phyloP scores from a whole-genome alignment of 2,113 vertebrate species.

The Benitochromis conjunctus region DNA sequence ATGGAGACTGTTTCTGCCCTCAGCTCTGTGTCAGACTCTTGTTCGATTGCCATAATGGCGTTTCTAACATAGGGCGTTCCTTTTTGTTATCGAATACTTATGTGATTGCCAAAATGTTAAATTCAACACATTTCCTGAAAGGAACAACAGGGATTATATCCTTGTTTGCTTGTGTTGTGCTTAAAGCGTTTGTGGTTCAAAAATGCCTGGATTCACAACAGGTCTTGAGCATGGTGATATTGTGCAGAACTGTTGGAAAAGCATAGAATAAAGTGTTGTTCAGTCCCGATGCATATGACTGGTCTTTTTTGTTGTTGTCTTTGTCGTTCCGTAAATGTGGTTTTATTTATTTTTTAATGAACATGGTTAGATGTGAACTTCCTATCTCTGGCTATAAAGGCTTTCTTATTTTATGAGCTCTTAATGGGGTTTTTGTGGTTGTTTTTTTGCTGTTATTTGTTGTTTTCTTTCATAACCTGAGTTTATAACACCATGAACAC shows the following conservation, averaged over 20 bases:
- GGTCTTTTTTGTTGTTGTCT: neutral
- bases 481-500: no score
- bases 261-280: conserved; percentile 51
- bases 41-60: neutral
- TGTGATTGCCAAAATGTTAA: conserved; percentile 20
- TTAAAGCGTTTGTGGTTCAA: conserved; percentile 4
- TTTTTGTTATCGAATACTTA: conserved; percentile 1
- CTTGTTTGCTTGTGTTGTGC: conserved; percentile 28
- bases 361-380: neutral
- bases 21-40: neutral
- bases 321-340: neutral
- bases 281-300: neutral
- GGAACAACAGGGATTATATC: neutral
- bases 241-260: conserved; percentile 33
- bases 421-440: no score
- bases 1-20: neutral
- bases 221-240: conserved; percentile 22
- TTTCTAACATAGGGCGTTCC: conserved; percentile 26
- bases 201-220: neutral
- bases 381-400: no score
- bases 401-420: no score
- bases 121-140: neutral
- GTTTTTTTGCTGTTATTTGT: no score
- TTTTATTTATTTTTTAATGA: neutral
- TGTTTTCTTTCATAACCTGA: no score